Conservation (phyloP, 2,113 vertebrate species). For the Puma concolor region DNA sequence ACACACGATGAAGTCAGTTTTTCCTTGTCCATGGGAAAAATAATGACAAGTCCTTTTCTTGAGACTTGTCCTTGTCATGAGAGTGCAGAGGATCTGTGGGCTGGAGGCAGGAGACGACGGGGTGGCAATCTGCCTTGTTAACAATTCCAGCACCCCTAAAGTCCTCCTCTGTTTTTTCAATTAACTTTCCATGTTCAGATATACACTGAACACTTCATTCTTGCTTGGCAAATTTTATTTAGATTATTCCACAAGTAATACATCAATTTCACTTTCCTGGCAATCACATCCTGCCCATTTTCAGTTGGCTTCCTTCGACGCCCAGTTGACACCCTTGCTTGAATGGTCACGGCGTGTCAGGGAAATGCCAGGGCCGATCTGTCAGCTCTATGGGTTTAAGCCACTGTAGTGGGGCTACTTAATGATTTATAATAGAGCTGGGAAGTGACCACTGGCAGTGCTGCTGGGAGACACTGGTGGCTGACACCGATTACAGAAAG, state of each 20-base stretch:
- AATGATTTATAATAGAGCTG: conserved; percentile 27
- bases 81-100: neutral
- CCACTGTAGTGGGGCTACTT: conserved; percentile 5
- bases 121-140: neutral
- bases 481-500: conserved; percentile 49
- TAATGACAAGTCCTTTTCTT: neutral
- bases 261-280: neutral
- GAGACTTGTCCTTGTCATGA: no score
- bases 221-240: conserved; percentile 15
- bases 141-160: conserved; percentile 10
- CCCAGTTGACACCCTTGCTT: conserved; percentile 15
- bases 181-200: neutral
- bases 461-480: conserved; percentile 50
- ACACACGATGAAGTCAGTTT: neutral
- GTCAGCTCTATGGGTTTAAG: neutral
- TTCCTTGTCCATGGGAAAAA: neutral
- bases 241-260: conserved; percentile 20
- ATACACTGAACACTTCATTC: neutral
- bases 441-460: conserved; percentile 2
- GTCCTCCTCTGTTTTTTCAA: neutral
- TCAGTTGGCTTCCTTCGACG: conserved; percentile 32
- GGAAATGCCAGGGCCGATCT: neutral
- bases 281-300: neutral
- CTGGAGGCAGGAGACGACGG: neutral
- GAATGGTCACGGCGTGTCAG: neutral